Base-by-base conservation (phyloP, 2,113 vertebrate genomes). In the Cariama cristata region DNA sequence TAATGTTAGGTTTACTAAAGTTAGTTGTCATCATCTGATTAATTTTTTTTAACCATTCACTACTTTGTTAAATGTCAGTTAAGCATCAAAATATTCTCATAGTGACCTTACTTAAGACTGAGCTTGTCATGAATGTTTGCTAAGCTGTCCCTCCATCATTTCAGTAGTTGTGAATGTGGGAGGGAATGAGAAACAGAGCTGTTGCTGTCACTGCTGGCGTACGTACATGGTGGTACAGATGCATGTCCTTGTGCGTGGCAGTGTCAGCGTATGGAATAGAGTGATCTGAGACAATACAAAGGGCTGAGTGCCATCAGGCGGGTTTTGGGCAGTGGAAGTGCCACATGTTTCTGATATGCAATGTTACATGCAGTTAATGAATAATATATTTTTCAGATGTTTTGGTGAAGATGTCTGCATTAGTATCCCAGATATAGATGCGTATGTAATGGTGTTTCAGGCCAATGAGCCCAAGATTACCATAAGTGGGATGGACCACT, bases 381-480 rank as follows among this genome's bases (percentile, higher is more conserved):
- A 86, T 68, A 28, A 84, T 92, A 2, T 97, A 64, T 96, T 96
- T 96, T 97, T 91, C 97, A 99, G 99, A 98, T 99, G 99, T 98
- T 99, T 99, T 75, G 99, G 99, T 87, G 99, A 99, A 97, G 99
- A 99, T 89, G 99, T 99, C 53, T 99, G 99, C 80, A 99, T 99
- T 96, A 99, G 97, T 86, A 98, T 99, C 96, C 99, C 99, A 9
- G 99, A 99, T 87, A 97, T 99, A n/a, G 99, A 99, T 6, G 99
- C 99, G 2, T 99, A 99, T 84, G 98, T 99, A 96, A 99, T 99
- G 98, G 99, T 99, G 86, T 98, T 99, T 92, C 99, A 99, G 98
- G 99, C 99, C 91, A 99, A 99, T 42, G 99, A 99, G 96, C 99
- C 99, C 66, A 98, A 98, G 97, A 99, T 99, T 96, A 99, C 99